A percentile compares a stretch with the other conserved stretches of the same genome.
Conservation (phyloP, 2,113 vertebrate genomes). For the Zosterops hypoxanthus region DNA sequence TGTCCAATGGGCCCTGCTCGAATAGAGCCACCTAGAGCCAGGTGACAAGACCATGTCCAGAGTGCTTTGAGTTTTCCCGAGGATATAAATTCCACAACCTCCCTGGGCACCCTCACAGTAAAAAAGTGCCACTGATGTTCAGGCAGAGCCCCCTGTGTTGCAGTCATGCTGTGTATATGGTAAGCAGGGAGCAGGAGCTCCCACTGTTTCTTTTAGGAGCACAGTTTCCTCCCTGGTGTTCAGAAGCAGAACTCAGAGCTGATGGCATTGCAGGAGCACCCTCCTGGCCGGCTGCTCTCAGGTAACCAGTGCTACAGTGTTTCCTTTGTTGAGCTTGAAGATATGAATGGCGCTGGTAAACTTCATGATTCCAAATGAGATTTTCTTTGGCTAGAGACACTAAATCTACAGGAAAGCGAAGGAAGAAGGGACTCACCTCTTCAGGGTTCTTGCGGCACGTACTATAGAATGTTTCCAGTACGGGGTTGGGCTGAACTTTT, state of each 20-base stretch:
- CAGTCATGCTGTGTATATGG: neutral
- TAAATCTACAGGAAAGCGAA: neutral
- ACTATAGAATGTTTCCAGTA: slow-evolving; percentile 83
- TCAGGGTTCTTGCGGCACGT: slow-evolving; percentile 63
- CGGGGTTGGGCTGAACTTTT: slow-evolving; percentile 63
- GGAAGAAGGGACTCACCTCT: slow-evolving; percentile 62
- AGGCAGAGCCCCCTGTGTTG: neutral
- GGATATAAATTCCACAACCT: neutral
- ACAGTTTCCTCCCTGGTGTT: neutral
- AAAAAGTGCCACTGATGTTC: neutral
- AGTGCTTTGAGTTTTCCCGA: neutral
- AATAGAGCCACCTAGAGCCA: neutral
- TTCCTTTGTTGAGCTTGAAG: neutral
- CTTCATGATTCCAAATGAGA: neutral
- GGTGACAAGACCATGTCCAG: neutral
- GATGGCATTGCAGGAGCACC: neutral
- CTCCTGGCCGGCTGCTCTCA: neutral
- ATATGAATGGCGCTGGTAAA: neutral
- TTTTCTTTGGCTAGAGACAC: neutral
- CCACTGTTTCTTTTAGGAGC: neutral
- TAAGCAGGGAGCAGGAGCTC: neutral
- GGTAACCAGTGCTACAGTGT: neutral
- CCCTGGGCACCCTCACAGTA: neutral
- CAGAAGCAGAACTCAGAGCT: neutral
- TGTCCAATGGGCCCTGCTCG: neutral